Base-by-base conservation (phyloP, 2,888 invertebrate genomes). In the Notodonta dromedarius region DNA sequence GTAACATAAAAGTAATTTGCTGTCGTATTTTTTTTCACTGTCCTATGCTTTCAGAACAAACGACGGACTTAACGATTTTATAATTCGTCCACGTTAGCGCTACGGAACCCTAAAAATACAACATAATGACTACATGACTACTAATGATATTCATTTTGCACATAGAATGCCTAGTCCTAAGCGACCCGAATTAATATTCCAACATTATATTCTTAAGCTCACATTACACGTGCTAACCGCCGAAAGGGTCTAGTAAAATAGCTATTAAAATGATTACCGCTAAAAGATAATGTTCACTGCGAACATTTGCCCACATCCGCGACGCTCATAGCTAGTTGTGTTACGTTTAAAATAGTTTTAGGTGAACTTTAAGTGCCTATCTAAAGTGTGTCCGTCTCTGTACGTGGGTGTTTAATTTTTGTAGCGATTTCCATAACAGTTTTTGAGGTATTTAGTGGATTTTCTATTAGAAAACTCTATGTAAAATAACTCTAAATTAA, bases 221-320 rank as follows among this genome's bases (percentile, higher is more conserved):
- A 42, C 42, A 42, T 56, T 13, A 24, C 44, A 16, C 44, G 16
- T 44, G 39, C 44, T 66, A 63, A 66, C 58, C 61, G 61, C 57
- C 63, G 61, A 73, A 65, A 58, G 53, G 62, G 59, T 51, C 59
- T 69, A 74, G 62, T 74, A 74, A 71, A 74, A 71, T 55, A 64
- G 61, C 70, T 67, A 79, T 85, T 81, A 76, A 76, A 80, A 78
- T 73, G 77, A 79, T 82, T 74, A 73, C 70, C 65, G 65, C 72
- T 69, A 76, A 65, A 76, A 80, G 82, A 84, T 84, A 83, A 83
- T 74, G 69, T 66, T 78, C 85, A 86, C 78, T 62, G 76, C 63
- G n/a, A 57, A 66, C 73, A 71, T 75, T 84, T 78, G 64, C 69
- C 72, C 61, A 56, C 59, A 62, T 69, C 58, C 57, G 66, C 63